Conservation (phyloP, 2,113 vertebrate genomes). For the Macheiramphus alcinus region DNA sequence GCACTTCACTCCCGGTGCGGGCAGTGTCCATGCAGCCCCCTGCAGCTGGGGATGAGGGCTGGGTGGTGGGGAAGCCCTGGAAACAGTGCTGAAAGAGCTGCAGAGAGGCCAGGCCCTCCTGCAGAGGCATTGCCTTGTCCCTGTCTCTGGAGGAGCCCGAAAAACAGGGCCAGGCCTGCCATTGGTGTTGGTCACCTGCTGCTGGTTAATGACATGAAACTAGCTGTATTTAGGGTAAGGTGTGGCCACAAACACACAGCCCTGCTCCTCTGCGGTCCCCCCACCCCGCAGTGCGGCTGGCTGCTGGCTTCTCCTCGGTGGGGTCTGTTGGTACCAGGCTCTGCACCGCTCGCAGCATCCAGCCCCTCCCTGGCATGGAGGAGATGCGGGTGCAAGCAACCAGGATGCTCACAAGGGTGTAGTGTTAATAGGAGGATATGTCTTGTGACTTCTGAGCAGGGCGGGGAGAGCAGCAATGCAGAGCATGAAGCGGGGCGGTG, state of each 20-base stretch:
- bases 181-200: neutral
- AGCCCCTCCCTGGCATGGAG: neutral
- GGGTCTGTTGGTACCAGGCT: neutral
- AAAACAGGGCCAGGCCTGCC: too few species aligned
- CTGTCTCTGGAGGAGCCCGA: accelerated
- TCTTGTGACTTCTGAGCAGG: neutral
- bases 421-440: neutral
- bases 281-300: neutral
- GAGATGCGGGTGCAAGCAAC: neutral
- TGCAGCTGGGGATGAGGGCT: neutral
- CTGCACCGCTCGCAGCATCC: neutral
- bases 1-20: accelerated
- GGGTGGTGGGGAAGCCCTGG: neutral
- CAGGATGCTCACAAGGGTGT: neutral
- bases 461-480: neutral
- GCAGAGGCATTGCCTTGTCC: neutral
- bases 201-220: neutral
- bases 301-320: neutral
- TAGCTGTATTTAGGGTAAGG: neutral
- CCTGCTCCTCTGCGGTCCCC: neutral
- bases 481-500: neutral
- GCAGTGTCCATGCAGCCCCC: neutral
- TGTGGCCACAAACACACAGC: neutral
- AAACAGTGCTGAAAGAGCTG: neutral
- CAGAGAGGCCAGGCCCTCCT: neutral